These are phyloP conservation scores for Zhuqinia jingwanae DNA, from an alignment of 2,888 invertebrate genomes.

Conservation along the genomic window DNA sequence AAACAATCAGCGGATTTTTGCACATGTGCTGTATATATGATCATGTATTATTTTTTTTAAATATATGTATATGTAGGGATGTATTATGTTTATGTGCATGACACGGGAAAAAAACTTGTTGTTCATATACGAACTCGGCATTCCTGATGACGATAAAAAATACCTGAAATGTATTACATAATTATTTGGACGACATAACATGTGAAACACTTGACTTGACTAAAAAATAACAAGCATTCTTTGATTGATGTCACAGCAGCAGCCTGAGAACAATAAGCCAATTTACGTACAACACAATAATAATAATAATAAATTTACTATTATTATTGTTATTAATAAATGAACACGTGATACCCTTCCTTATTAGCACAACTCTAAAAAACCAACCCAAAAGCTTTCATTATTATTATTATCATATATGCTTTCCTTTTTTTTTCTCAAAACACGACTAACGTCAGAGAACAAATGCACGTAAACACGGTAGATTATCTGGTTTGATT, in stretches of 20 bases:
- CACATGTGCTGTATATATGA: too few relatives aligned
- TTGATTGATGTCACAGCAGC: conserved; percentile 53
- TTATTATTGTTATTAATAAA: too few relatives aligned
- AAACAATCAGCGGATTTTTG: background rate
- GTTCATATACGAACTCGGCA: background rate
- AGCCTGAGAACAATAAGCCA: conserved; percentile 53
- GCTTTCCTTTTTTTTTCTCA: background rate
- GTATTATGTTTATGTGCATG: too few relatives aligned
- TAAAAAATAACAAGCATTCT: conserved; percentile 55
- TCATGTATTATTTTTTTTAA: too few relatives aligned
- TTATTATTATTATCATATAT: background rate
- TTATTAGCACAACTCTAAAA: too few relatives aligned
- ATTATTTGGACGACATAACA: conserved; percentile 1
- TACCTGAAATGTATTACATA: conserved; percentile 30
- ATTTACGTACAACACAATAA: conserved; percentile 25
- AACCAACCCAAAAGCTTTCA: too few relatives aligned
- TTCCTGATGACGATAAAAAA: conserved; percentile 39
- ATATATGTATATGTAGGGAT: background rate
- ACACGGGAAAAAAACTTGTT: too few relatives aligned
- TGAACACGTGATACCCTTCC: conserved; percentile 45
- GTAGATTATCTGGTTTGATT: conserved; percentile 24
- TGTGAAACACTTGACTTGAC: conserved; percentile 40
- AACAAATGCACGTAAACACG: background rate
- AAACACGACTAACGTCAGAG: background rate
- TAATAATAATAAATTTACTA: too few relatives aligned